Evolutionary conservation across 1,140 invertebrate genomes (phyloP), one percentile per base, ranked within the genome.

Genomic region (Agrypnia vestita): DNA sequence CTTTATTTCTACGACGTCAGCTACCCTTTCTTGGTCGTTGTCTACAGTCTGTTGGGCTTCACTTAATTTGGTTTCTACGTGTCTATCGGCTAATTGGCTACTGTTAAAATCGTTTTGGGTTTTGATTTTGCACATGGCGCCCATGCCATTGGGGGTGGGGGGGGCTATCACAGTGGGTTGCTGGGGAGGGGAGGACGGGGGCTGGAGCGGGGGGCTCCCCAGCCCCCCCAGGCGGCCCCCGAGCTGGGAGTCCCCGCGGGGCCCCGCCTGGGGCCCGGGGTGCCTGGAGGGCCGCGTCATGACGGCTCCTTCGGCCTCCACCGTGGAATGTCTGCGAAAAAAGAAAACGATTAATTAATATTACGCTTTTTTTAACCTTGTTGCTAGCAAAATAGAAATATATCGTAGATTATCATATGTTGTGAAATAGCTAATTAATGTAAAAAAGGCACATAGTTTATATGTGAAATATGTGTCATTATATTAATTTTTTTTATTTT

Each of bases 301-400:
- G 61, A 82, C 72, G 69, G 62, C 78, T 49, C 78, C 78, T 80
- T 82, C 78, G 19, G 78, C 78, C 81, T 82, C 81, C 81, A 82
- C 81, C 81, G 81, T 82, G 81, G 78, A 80, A 82, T 80, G 79
- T 78, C 81, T 82, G 62, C 17, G 79, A 82, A 72, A 82, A 76
- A 55, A 72, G 51, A 77, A 71, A 62, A 35, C 6, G 6, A 3
- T 35, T 6, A 35, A 35, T 35, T 35, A 35, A 3, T 35, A 35
- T 35, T 35, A 3, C 6, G 25, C 6, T 35, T 35, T 3, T 35
- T 35, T 6, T 3, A 3, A 35, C 25, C 6, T 35, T 35, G 6
- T 35, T 35, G 6, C 25, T 35, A 35, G 1, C 25, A 35, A 35
- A 35, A 35, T 35, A 6, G 6, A 6, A 3, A 35, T 35, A 35